These are phyloP conservation scores for Oncorhynchus mykiss DNA, from an alignment of 2,113 vertebrate genomes.

Conservation along the genomic window DNA sequence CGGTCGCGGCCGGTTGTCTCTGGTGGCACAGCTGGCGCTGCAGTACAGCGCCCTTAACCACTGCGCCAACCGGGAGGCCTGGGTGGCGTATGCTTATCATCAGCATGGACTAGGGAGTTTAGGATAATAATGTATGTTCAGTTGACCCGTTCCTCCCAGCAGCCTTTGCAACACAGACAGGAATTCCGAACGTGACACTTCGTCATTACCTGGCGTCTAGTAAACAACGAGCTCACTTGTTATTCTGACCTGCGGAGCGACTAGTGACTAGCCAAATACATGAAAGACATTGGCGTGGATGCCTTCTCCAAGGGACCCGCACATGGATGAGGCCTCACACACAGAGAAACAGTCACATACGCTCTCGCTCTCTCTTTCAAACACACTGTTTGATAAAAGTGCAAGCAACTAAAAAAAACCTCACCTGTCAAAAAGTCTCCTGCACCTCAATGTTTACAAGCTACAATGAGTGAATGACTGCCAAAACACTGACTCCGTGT, in stretches of 20 bases:
- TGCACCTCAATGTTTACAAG: conserved; percentile 19
- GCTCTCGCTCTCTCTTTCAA: too few species aligned
- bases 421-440: conserved; percentile 21
- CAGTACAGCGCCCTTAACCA: too few species aligned
- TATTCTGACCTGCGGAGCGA: conserved; percentile 22
- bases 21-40: too few species aligned
- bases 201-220: conserved; percentile 59
- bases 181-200: conserved; percentile 62
- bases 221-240: conserved; percentile 57
- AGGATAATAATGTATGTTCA: conserved; percentile 6
- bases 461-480: conserved; percentile 1
- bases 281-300: too few species aligned
- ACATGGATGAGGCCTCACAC: conserved; percentile 45
- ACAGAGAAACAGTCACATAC: conserved; percentile 6
- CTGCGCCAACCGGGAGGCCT: too few species aligned
- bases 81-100: too few species aligned
- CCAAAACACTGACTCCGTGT: too few species aligned
- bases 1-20: too few species aligned
- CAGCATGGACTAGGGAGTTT: too few species aligned
- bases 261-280: too few species aligned
- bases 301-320: not conserved
- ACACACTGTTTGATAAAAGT: not conserved
- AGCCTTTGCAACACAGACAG: conserved; percentile 49
- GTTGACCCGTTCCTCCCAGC: conserved; percentile 30
- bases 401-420: conserved; percentile 13